Percentiles rank a stretch among this genome's conserved stretches.
Conservation (phyloP, 2,797 vertebrate species). For the Ptychobarbus kaznakovi region DNA sequence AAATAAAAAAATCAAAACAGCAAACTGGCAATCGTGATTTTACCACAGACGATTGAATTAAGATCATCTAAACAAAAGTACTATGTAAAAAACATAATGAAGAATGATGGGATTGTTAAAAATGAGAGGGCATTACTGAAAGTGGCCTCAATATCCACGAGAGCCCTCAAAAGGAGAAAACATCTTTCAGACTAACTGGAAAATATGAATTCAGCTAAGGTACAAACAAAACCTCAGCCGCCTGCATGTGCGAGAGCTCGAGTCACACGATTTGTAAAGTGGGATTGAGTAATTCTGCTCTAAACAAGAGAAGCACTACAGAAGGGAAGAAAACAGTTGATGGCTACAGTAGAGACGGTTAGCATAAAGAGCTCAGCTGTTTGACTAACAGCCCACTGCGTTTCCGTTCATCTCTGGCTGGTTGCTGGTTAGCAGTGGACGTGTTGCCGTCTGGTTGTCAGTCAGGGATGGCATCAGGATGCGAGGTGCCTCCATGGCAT, state of each 20-base stretch:
- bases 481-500: conserved; percentile 78
- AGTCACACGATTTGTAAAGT: neutral
- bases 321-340: neutral
- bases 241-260: neutral
- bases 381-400: conserved; percentile 67
- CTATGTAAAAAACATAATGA: conserved; percentile 35
- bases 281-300: neutral
- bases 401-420: conserved; percentile 69
- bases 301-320: neutral
- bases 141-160: neutral
- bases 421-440: conserved; percentile 63
- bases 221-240: neutral
- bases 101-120: neutral
- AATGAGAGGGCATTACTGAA: neutral
- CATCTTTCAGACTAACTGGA: neutral
- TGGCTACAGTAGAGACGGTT: conserved; percentile 29
- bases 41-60: conserved; percentile 43
- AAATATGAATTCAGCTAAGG: neutral
- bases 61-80: conserved; percentile 37
- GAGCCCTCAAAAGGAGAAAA: conserved; percentile 1
- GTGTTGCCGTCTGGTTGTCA: conserved; percentile 22
- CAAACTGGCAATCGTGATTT: neutral
- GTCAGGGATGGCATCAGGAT: conserved; percentile 55
- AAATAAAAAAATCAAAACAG: conserved; percentile 46
- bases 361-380: neutral